Conservation (phyloP, 2,113 vertebrate species). For the Capreolus pygargus region DNA sequence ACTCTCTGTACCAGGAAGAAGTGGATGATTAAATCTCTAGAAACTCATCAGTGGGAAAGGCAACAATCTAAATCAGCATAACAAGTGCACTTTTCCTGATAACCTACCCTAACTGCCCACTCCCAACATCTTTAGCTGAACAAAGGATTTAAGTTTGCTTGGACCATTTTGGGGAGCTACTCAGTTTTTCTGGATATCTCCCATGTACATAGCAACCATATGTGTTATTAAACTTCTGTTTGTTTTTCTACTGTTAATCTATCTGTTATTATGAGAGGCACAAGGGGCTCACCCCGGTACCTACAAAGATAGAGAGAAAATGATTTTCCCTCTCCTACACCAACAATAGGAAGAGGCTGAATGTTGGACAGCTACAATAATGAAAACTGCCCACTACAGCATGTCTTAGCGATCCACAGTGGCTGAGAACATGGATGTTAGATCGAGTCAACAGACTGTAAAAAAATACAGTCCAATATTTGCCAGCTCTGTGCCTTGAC, state of each 20-base stretch:
- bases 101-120: neutral
- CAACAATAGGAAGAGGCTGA: neutral
- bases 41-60: neutral
- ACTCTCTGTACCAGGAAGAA: neutral
- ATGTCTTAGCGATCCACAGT: neutral
- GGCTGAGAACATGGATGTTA: neutral
- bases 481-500: neutral
- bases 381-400: neutral
- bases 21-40: neutral
- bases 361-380: neutral
- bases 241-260: neutral
- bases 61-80: neutral
- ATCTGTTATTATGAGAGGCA: neutral
- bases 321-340: neutral
- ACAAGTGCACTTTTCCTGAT: neutral
- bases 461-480: neutral
- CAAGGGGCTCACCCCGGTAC: neutral
- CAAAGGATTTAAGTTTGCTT: neutral
- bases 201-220: neutral
- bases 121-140: neutral
- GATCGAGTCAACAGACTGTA: neutral
- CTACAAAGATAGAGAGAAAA: neutral
- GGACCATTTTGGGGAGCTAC: neutral
- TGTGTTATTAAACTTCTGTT: neutral
- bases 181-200: neutral